A percentile compares a stretch with the other conserved stretches of the same genome.
Evolutionary conservation across 2,888 invertebrate species (phyloP).

Genomic region (Drepanosiphum platanoidis): DNA sequence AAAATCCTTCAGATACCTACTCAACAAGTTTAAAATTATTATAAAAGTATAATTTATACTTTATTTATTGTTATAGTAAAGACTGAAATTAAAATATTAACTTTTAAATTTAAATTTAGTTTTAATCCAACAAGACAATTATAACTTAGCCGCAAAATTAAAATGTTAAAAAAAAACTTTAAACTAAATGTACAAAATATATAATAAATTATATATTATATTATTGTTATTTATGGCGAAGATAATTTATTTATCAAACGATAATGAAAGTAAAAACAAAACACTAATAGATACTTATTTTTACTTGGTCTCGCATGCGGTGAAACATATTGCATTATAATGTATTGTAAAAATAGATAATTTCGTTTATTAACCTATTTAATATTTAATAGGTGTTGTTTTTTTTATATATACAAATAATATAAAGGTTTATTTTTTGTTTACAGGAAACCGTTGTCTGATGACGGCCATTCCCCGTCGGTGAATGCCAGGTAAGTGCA

Average conservation of each 20-base stretch:
- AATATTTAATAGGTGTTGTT: too few species aligned
- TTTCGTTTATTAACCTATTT: background rate
- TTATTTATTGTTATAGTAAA: too few species aligned
- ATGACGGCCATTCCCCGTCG: conserved; percentile 47
- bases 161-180: too few species aligned
- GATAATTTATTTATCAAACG: background rate
- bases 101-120: too few species aligned
- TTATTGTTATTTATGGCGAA: background rate
- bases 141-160: too few species aligned
- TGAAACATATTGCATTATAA: background rate
- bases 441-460: conserved; percentile 41
- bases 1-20: too few species aligned
- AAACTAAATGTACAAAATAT: too few species aligned
- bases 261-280: background rate
- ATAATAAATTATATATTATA: background rate
- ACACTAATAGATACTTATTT: background rate
- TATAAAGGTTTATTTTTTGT: conserved; percentile 4
- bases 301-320: background rate
- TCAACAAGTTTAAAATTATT: too few species aligned
- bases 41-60: too few species aligned
- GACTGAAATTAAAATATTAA: too few species aligned
- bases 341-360: background rate
- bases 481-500: conserved; percentile 45
- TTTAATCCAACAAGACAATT: too few species aligned
- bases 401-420: background rate